Percentiles rank a stretch among this genome's conserved stretches.
Conservation (phyloP, 2,797 vertebrate species). For the Premnoplex brunnescens region DNA sequence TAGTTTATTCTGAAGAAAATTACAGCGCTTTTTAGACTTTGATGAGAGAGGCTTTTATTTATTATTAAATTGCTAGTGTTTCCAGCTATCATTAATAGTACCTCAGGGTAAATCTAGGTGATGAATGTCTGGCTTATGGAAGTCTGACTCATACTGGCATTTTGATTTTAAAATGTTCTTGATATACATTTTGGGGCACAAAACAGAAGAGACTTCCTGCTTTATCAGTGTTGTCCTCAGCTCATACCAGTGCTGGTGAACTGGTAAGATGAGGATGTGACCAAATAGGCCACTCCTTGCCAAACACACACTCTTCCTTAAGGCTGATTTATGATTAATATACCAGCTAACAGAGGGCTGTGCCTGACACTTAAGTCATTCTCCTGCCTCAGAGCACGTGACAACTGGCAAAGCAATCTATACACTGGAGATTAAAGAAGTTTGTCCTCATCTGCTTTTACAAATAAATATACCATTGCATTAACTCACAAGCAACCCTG, state of each 20-base stretch:
- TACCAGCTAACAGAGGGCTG: background rate
- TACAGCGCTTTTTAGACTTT: background rate
- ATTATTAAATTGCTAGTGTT: background rate
- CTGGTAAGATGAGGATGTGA: background rate
- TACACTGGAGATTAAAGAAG: background rate
- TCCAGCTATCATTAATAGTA: background rate
- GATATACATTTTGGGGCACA: background rate
- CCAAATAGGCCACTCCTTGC: background rate
- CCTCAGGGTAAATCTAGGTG: background rate
- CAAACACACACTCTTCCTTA: background rate
- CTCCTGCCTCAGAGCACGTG: background rate
- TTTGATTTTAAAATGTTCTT: background rate
- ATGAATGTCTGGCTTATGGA: background rate
- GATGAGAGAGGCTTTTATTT: background rate
- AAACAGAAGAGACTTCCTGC: background rate
- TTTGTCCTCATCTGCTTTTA: background rate
- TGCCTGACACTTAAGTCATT: background rate
- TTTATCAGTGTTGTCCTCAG: background rate
- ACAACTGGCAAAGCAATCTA: background rate
- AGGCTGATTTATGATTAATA: background rate
- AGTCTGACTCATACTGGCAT: background rate
- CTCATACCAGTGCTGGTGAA: background rate
- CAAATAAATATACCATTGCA: background rate
- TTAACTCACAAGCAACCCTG: background rate
- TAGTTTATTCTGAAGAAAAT: constrained; percentile 7